These are phyloP conservation scores for Gymnopithys bicolor DNA, from an alignment of 2,797 vertebrate genomes.

Conservation along the genomic window DNA sequence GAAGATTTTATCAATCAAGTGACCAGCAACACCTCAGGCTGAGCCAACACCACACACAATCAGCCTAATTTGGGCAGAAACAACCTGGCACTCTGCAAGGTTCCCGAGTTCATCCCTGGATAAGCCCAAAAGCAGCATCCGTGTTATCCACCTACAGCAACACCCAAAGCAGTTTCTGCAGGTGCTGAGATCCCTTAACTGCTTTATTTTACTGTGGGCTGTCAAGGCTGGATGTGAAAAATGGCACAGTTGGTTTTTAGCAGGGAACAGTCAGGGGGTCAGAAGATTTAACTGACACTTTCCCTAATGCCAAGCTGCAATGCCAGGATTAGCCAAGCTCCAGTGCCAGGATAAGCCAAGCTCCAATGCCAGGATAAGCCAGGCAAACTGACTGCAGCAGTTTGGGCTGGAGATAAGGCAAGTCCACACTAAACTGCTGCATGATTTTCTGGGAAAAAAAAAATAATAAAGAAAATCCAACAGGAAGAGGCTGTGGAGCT, in stretches of 20 bases:
- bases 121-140: not conserved
- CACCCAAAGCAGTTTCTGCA: not conserved
- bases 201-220: not conserved
- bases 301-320: not conserved
- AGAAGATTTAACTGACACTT: not conserved
- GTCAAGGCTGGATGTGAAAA: not conserved
- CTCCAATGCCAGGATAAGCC: not conserved
- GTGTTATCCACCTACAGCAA: not conserved
- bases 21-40: not conserved
- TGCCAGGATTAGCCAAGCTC: not conserved
- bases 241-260: not conserved
- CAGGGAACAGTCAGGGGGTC: not conserved
- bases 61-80: not conserved
- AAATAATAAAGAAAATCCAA: not conserved
- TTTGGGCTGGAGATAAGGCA: not conserved
- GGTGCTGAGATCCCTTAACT: not conserved
- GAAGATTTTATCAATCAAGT: not conserved
- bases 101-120: not conserved
- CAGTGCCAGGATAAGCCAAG: not conserved
- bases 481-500: not conserved
- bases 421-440: not conserved
- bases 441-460: not conserved
- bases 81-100: not conserved
- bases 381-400: not conserved
- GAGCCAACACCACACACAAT: rapidly evolving